Percentiles rank a stretch among this genome's conserved stretches.
Evolutionary conservation across 2,113 vertebrate species (phyloP).

Genomic region (Carassius carassius): DNA sequence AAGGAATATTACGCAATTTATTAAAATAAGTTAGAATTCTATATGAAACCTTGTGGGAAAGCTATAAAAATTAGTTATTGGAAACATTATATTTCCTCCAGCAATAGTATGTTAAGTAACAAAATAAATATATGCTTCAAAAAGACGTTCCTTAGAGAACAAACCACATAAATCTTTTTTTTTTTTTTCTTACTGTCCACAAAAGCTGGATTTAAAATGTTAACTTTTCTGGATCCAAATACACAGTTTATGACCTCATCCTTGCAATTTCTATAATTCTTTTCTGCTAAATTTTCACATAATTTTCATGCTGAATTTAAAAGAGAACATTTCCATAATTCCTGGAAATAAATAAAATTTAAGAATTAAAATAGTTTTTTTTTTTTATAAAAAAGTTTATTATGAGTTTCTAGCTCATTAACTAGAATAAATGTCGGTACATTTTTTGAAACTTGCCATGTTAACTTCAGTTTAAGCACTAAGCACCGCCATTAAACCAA

Average conservation of each 20-base stretch:
- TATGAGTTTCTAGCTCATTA: too few relatives aligned
- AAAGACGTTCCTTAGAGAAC: neutral
- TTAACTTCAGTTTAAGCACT: too few relatives aligned
- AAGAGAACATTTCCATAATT: too few relatives aligned
- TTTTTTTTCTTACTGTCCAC: too few relatives aligned
- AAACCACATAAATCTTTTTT: too few relatives aligned
- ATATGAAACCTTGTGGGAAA: neutral
- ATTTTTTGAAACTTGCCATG: too few relatives aligned
- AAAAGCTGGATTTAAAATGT: neutral
- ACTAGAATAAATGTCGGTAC: too few relatives aligned
- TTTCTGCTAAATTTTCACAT: neutral
- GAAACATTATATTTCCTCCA: constrained; percentile 18
- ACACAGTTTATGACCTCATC: neutral
- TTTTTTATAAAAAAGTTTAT: too few relatives aligned
- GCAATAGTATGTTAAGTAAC: neutral
- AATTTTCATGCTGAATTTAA: neutral
- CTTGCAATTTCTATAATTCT: neutral
- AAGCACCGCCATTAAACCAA: too few relatives aligned
- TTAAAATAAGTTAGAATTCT: neutral
- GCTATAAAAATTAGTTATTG: neutral
- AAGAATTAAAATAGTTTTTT: too few relatives aligned
- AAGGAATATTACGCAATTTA: neutral
- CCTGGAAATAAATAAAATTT: too few relatives aligned
- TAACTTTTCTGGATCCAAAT: neutral
- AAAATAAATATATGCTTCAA: constrained; percentile 16